Conservation (phyloP, 2,113 vertebrate species). For the Jacana jacana region DNA sequence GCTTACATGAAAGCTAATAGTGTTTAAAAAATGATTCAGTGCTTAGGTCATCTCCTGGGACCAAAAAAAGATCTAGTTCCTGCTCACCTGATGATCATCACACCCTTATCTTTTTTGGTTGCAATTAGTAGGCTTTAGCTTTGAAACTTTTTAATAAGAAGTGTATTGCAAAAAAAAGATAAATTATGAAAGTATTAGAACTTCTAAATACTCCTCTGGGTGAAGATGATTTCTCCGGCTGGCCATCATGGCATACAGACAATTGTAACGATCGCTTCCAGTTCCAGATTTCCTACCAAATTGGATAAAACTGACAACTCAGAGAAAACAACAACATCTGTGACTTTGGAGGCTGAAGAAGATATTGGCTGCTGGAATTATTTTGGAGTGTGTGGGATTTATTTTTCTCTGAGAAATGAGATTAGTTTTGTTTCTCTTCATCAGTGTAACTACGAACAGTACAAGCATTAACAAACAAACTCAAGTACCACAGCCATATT, state of each 20-base stretch:
- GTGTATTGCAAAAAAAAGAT: not conserved
- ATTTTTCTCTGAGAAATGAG: constrained; percentile 23
- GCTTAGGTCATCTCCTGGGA: not conserved
- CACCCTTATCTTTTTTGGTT: not conserved
- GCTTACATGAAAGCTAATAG: not conserved
- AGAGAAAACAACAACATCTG: constrained; percentile 14
- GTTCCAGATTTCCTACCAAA: not conserved
- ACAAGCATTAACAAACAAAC: not conserved
- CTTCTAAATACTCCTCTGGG: not conserved
- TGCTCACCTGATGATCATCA: not conserved
- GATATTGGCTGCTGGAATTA: not conserved
- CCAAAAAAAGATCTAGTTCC: not conserved
- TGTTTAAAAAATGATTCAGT: not conserved
- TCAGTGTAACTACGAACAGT: not conserved
- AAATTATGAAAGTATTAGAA: not conserved
- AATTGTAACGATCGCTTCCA: not conserved
- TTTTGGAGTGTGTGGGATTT: not conserved
- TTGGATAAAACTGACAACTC: constrained; percentile 10
- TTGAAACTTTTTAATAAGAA: not conserved
- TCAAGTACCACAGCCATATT: not conserved
- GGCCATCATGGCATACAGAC: not conserved
- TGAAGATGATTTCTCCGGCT: not conserved
- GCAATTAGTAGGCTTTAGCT: not conserved
- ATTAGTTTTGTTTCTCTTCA: constrained; percentile 27
- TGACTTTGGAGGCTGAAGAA: not conserved